A percentile compares a stretch with the other conserved stretches of the same genome.
Evolutionary conservation across 1,140 invertebrate species (phyloP).

Genomic region (Lanistes nyassanus): DNA sequence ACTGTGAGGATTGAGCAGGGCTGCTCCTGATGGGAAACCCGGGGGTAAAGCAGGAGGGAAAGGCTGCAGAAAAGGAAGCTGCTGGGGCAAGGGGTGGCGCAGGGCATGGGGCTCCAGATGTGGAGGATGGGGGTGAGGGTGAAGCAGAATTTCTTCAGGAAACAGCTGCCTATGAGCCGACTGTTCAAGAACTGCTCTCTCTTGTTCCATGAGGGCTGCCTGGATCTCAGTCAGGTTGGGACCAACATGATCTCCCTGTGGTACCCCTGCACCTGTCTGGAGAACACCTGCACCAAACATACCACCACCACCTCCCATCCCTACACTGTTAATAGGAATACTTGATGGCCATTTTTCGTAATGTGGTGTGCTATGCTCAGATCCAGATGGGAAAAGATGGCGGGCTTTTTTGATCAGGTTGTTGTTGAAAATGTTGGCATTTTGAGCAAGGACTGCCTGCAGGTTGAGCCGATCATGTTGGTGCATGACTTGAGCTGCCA

Average conservation of each 20-base stretch:
- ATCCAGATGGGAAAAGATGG: slow-evolving; percentile 15
- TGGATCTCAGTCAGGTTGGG: slow-evolving; percentile 14
- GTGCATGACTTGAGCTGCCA: slow-evolving; percentile 17
- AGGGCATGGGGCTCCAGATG: slow-evolving; percentile 6
- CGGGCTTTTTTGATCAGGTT: slow-evolving; percentile 26
- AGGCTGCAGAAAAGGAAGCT: slow-evolving; percentile 17
- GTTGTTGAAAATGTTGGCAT: slow-evolving; percentile 25
- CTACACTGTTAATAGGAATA: not conserved
- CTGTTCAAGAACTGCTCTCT: slow-evolving; percentile 8
- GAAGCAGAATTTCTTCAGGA: slow-evolving; percentile 16
- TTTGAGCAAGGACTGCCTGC: slow-evolving; percentile 18
- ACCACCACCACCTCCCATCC: not conserved
- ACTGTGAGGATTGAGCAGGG: slow-evolving; percentile 25
- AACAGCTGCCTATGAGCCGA: slow-evolving; percentile 1
- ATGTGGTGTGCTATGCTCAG: slow-evolving; percentile 11
- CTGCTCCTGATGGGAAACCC: slow-evolving; percentile 7
- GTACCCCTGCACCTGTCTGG: slow-evolving; percentile 9
- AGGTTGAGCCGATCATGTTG: slow-evolving; percentile 30
- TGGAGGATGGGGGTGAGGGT: slow-evolving; percentile 14
- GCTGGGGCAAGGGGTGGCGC: slow-evolving; percentile 18
- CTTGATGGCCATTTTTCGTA: slow-evolving; percentile 21
- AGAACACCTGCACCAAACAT: not conserved
- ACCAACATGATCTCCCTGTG: slow-evolving; percentile 14
- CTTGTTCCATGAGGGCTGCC: slow-evolving; percentile 19
- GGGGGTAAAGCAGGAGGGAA: slow-evolving; percentile 16